Percentiles rank a stretch among this genome's conserved stretches.
phyloP scores from a whole-genome alignment of 2,888 invertebrate species.

The Dyspetes luteomarginatus region DNA sequence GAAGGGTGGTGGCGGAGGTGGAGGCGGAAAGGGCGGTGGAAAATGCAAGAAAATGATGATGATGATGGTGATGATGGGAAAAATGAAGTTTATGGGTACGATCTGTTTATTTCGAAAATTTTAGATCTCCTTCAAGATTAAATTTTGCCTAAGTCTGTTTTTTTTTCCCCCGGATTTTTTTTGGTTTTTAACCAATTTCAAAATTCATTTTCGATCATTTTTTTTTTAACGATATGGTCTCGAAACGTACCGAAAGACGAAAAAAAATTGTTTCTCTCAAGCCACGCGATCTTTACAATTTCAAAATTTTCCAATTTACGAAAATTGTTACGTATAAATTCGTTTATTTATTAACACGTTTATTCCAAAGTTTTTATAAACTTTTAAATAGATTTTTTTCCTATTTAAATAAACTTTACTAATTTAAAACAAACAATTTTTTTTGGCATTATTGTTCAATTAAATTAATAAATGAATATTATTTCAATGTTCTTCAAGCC shows the following conservation, averaged over 20 bases:
- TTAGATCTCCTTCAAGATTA: neutral
- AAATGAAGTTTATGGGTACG: slow-evolving; percentile 86
- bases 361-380: too few relatives aligned
- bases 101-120: neutral
- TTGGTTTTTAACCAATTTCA: too few relatives aligned
- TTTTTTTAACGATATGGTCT: too few relatives aligned
- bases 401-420: neutral
- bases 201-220: too few relatives aligned
- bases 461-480: neutral
- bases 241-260: too few relatives aligned
- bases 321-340: neutral
- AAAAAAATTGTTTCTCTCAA: too few relatives aligned
- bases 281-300: too few relatives aligned
- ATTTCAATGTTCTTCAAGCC: slow-evolving; percentile 81
- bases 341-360: too few relatives aligned
- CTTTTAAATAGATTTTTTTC: neutral
- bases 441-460: slow-evolving; percentile 66
- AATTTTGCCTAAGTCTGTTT: neutral
- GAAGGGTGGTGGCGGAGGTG: slow-evolving; percentile 81
- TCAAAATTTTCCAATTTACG: neutral
- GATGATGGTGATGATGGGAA: slow-evolving; percentile 87
- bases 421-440: neutral
- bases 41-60: slow-evolving; percentile 87
- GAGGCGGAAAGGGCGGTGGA: slow-evolving; percentile 75
- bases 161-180: too few relatives aligned